These are phyloP conservation scores for Rhorus exstirpatorius DNA, from an alignment of 2,888 invertebrate species.

Conservation along the genomic window DNA sequence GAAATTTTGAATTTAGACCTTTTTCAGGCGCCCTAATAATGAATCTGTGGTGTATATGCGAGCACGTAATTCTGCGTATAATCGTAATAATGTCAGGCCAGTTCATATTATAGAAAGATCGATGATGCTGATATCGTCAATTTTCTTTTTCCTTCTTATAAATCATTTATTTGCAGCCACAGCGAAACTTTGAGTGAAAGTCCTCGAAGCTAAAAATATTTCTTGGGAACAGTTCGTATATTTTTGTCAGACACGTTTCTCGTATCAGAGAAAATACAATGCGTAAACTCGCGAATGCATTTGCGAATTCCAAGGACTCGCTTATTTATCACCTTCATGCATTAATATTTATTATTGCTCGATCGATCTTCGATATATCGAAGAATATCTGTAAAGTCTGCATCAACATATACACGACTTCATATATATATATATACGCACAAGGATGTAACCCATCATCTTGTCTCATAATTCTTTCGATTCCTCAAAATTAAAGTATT, in stretches of 20 bases:
- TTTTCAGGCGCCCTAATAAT: too few species aligned
- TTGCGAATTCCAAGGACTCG: constrained; percentile 63
- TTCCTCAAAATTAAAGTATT: neutral
- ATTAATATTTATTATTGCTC: constrained; percentile 65
- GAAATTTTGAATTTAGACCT: too few species aligned
- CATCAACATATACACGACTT: neutral
- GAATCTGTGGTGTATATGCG: too few species aligned
- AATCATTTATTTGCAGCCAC: constrained; percentile 8
- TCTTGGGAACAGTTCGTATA: constrained; percentile 25
- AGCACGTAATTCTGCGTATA: neutral
- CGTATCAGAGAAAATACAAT: constrained; percentile 17
- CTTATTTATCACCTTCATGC: constrained; percentile 50
- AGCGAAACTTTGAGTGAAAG: constrained; percentile 7
- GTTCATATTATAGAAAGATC: neutral
- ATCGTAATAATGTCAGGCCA: constrained; percentile 14
- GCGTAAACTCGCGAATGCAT: constrained; percentile 19
- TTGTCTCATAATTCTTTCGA: neutral
- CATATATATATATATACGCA: neutral
- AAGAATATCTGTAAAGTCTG: constrained; percentile 16
- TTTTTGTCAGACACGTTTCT: constrained; percentile 28
- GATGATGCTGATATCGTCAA: neutral
- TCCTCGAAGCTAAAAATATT: constrained; percentile 15
- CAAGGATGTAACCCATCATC: neutral
- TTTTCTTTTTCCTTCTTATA: neutral
- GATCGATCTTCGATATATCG: constrained; percentile 59